Evolutionary conservation across 2,888 invertebrate species (phyloP).

Genomic region (Cheilosia impressa): DNA sequence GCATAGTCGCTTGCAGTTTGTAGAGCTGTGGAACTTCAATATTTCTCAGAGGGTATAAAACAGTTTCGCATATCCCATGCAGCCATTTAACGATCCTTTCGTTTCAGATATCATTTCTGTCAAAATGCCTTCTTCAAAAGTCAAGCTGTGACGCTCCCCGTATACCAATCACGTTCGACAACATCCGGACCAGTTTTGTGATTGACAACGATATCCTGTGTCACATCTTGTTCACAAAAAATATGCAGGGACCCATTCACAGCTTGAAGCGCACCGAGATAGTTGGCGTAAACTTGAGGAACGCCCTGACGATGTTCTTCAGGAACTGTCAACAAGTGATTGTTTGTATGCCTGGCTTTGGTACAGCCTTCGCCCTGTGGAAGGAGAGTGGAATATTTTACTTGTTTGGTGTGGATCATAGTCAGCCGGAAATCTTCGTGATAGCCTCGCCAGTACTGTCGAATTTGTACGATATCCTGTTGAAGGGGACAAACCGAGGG

Average conservation of each 20-base stretch:
- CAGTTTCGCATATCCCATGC: not conserved
- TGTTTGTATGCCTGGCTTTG: constrained; percentile 39
- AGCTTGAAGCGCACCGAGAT: constrained; percentile 49
- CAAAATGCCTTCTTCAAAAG: constrained; percentile 57
- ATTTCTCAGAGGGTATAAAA: constrained; percentile 62
- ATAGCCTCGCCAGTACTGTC: constrained; percentile 12
- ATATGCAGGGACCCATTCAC: constrained; percentile 67
- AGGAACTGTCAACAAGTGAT: constrained; percentile 55
- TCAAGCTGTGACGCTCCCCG: constrained; percentile 11
- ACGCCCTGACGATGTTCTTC: constrained; percentile 53
- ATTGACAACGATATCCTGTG: constrained; percentile 72
- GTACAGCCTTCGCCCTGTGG: constrained; percentile 69
- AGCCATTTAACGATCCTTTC: not conserved
- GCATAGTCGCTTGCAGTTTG: constrained; percentile 67
- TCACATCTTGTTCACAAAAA: constrained; percentile 58
- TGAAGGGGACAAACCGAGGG: constrained; percentile 26
- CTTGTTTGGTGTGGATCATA: constrained; percentile 57
- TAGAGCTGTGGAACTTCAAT: constrained; percentile 70
- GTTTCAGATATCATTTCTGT: constrained; percentile 55
- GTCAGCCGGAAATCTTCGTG: constrained; percentile 24
- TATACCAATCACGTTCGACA: constrained; percentile 30
- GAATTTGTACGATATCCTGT: constrained; percentile 5
- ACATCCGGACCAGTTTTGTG: constrained; percentile 61
- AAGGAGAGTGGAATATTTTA: constrained; percentile 67
- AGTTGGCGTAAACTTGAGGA: constrained; percentile 50